These are phyloP conservation scores for Ambastaia sidthimunki DNA, from an alignment of 2,797 vertebrate species.

Conservation along the genomic window DNA sequence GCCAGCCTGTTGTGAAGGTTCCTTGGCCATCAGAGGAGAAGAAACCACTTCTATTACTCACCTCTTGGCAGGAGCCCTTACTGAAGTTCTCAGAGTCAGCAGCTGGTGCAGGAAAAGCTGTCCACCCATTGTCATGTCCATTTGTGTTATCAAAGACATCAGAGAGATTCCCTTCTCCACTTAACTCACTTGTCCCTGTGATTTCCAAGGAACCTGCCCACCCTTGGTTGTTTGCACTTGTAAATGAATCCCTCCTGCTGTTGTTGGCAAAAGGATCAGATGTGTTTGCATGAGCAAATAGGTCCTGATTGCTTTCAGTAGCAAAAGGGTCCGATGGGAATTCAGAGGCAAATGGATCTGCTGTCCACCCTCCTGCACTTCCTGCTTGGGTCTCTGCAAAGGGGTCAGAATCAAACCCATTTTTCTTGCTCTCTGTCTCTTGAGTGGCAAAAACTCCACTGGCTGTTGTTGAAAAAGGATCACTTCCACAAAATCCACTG, in stretches of 20 bases:
- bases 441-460: conserved; percentile 28
- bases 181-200: conserved; percentile 53
- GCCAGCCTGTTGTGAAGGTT: conserved; percentile 63
- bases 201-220: conserved; percentile 74
- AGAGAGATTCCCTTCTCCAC: conserved; percentile 52
- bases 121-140: conserved; percentile 71
- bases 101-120: conserved; percentile 67
- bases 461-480: conserved; percentile 18
- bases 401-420: conserved; percentile 48
- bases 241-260: conserved; percentile 68
- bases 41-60: conserved; percentile 66
- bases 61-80: conserved; percentile 69
- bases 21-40: conserved; percentile 70
- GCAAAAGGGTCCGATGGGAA: conserved; percentile 30
- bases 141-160: conserved; percentile 66
- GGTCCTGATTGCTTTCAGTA: conserved; percentile 12
- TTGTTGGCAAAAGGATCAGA: conserved; percentile 38
- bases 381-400: conserved; percentile 45
- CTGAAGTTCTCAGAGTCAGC: conserved; percentile 60
- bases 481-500: conserved; percentile 22
- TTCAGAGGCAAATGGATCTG: conserved; percentile 70
- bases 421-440: conserved; percentile 23
- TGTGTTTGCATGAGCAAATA: conserved; percentile 1
- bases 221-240: conserved; percentile 57
- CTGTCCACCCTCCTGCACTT: conserved; percentile 58